A percentile compares a stretch with the other conserved stretches of the same genome.
Conservation (phyloP, 2,797 vertebrate genomes). For the Sparidentex hasta region DNA sequence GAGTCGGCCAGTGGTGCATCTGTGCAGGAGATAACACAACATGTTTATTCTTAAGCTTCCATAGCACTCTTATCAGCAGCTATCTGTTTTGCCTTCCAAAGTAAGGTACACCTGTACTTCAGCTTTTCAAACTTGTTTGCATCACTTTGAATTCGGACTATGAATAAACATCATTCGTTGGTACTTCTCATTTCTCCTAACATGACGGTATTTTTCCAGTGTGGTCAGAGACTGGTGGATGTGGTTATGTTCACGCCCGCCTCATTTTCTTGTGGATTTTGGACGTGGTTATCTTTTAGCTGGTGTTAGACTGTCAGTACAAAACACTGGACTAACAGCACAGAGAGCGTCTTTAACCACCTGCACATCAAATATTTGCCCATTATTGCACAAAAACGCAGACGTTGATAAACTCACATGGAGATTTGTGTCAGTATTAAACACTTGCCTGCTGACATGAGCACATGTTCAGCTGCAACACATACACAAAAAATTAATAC, state of each 20-base stretch:
- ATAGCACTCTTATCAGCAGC: not conserved
- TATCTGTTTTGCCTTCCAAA: constrained; percentile 12
- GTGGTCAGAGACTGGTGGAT: not conserved
- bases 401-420: not conserved
- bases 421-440: not conserved
- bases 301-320: not conserved
- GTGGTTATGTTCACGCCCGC: not conserved
- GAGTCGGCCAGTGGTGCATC: not conserved
- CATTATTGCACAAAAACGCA: not conserved
- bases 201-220: not conserved
- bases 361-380: not conserved
- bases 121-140: constrained; percentile 42
- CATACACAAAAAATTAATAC: not conserved
- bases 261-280: constrained; percentile 40
- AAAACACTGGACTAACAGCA: not conserved
- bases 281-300: not conserved
- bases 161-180: not conserved
- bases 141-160: constrained; percentile 61
- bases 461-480: not conserved
- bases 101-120: not conserved
- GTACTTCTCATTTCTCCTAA: constrained; percentile 17
- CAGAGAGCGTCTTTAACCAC: not conserved
- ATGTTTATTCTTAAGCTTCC: not conserved
- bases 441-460: not conserved
- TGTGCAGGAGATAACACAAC: not conserved